A percentile compares a stretch with the other conserved stretches of the same genome.
These are phyloP conservation scores for Zaprionus nigranus DNA, from an alignment of 1,140 invertebrate species.

Conservation along the genomic window DNA sequence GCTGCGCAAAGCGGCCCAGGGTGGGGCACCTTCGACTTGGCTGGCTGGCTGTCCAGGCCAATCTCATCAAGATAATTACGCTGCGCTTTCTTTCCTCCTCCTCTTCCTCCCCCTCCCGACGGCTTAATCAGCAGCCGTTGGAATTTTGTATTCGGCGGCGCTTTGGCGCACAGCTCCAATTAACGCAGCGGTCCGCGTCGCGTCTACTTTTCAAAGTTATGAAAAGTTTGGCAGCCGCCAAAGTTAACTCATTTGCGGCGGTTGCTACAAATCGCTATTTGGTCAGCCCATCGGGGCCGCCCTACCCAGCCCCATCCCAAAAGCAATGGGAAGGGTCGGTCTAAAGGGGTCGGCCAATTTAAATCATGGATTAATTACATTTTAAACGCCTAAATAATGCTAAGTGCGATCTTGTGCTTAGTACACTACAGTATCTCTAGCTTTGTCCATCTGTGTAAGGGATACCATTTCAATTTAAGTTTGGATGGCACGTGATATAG, in stretches of 20 bases:
- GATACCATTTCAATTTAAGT: no score
- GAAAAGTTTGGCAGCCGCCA: constrained; percentile 67
- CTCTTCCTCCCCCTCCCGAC: constrained; percentile 39
- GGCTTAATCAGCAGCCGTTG: constrained; percentile 68
- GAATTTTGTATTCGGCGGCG: constrained; percentile 57
- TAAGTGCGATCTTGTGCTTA: not conserved
- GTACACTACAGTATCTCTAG: not conserved
- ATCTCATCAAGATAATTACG: constrained; percentile 78
- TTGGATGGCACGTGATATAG: no score
- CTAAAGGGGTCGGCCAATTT: not conserved
- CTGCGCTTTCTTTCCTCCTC: constrained; percentile 5
- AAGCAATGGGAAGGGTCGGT: not conserved
- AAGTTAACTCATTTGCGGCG: constrained; percentile 78
- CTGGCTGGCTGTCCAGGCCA: constrained; percentile 32
- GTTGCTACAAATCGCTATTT: constrained; percentile 64
- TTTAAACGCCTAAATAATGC: not conserved
- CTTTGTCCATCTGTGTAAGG: not conserved
- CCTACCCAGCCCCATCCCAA: not conserved
- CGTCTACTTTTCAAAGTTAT: constrained; percentile 60
- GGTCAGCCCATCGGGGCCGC: constrained; percentile 40
- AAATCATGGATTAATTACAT: constrained; percentile 19
- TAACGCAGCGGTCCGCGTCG: constrained; percentile 48
- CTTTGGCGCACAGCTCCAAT: constrained; percentile 60
- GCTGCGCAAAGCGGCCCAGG: not conserved
- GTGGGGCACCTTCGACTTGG: constrained; percentile 37